Conservation (phyloP, 2,888 invertebrate genomes). For the Limenitis camilla region DNA sequence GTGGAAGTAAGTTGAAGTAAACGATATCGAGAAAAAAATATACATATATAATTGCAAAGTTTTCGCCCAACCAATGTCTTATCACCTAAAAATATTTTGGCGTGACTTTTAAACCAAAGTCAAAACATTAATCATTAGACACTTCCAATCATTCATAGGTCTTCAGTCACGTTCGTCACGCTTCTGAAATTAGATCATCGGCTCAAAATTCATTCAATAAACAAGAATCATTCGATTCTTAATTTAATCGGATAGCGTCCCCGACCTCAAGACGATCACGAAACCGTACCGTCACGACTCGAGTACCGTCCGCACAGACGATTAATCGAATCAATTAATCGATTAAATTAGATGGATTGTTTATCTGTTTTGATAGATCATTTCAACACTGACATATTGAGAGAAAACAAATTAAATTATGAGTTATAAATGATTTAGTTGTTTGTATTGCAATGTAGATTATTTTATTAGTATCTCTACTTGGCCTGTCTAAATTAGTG, state of each 20-base stretch:
- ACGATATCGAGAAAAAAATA: no score
- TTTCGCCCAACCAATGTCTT: no score
- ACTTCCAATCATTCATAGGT: constrained; percentile 20
- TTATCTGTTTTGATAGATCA: background rate
- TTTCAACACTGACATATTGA: background rate
- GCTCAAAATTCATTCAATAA: constrained; percentile 38
- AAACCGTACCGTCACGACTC: constrained; percentile 26
- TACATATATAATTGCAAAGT: no score
- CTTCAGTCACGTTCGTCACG: constrained; percentile 33
- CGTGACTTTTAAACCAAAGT: no score
- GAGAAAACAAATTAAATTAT: no score
- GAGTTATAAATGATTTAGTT: no score
- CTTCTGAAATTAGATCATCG: constrained; percentile 57
- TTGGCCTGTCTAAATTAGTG: no score
- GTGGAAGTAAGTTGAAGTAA: no score
- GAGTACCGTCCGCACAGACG: constrained; percentile 10
- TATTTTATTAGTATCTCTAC: no score
- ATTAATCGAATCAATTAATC: constrained; percentile 5
- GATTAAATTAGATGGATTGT: constrained; percentile 2
- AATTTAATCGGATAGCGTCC: constrained; percentile 48
- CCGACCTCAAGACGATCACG: constrained; percentile 47
- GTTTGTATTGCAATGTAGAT: no score
- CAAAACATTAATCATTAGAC: background rate
- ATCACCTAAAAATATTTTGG: no score
- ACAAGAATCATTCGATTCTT: constrained; percentile 44